These are phyloP conservation scores for Stegodyphus dumicola DNA, from an alignment of 1,140 invertebrate genomes.

Conservation along the genomic window DNA sequence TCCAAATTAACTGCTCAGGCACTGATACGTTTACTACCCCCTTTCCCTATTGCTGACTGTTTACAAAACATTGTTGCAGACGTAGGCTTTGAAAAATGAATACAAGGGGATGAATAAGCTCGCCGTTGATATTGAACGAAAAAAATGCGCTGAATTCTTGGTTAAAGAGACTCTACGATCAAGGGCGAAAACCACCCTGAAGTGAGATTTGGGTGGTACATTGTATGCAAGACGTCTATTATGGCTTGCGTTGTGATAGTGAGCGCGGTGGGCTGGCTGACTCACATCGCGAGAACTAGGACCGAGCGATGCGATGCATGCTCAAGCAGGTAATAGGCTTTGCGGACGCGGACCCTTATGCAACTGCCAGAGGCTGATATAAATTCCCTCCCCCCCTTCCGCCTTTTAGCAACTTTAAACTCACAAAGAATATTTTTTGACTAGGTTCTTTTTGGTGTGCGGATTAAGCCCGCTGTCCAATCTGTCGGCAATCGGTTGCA, in stretches of 20 bases:
- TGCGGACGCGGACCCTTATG: constrained; percentile 44
- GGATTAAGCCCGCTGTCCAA: constrained; percentile 58
- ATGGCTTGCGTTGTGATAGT: constrained; percentile 33
- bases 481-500: constrained; percentile 58
- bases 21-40: too few species aligned
- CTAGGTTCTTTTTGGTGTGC: constrained; percentile 23
- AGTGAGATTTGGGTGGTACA: constrained; percentile 49
- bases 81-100: background rate
- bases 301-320: constrained; percentile 18
- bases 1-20: too few species aligned
- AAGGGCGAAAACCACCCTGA: constrained; percentile 51
- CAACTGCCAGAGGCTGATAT: constrained; percentile 39
- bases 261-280: constrained; percentile 5
- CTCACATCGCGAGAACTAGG: background rate
- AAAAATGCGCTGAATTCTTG: background rate
- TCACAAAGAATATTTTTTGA: constrained; percentile 57
- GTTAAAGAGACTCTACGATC: background rate
- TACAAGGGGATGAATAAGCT: background rate
- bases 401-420: constrained; percentile 57
- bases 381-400: constrained; percentile 15
- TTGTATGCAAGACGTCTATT: constrained; percentile 2
- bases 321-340: constrained; percentile 43
- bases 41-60: background rate
- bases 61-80: background rate
- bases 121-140: background rate